Percentiles rank a stretch among this genome's conserved stretches.
phyloP scores from a whole-genome alignment of 2,797 vertebrate genomes.

The Myotis myotis region DNA sequence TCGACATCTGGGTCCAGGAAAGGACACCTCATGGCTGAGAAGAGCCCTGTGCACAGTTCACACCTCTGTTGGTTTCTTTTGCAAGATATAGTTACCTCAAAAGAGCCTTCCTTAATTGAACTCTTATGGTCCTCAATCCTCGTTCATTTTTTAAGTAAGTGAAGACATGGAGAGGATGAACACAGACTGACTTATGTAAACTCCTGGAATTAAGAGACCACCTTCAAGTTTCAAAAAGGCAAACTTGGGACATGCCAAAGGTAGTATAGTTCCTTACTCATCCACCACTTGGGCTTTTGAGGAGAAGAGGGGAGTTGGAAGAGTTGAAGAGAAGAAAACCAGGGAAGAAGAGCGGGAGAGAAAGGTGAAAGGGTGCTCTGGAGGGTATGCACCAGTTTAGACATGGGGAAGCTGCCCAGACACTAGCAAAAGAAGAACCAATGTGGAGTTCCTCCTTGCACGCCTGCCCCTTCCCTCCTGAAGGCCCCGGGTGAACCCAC shows the following conservation, averaged over 20 bases:
- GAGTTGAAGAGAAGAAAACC: slow-evolving; percentile 48
- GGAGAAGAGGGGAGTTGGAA: slow-evolving; percentile 66
- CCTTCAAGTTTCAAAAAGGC: not conserved
- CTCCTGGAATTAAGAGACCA: not conserved
- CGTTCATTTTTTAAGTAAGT: not conserved
- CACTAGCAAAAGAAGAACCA: slow-evolving; percentile 59
- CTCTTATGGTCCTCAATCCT: not conserved
- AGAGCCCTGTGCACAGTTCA: not conserved
- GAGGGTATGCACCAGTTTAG: slow-evolving; percentile 49
- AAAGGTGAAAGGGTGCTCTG: slow-evolving; percentile 52
- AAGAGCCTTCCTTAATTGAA: slow-evolving; percentile 2
- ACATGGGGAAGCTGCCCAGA: slow-evolving; percentile 51
- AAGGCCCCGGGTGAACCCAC: not conserved
- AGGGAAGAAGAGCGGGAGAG: slow-evolving; percentile 53
- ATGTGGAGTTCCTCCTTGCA: slow-evolving; percentile 37
- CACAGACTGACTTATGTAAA: not conserved
- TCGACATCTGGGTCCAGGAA: slow-evolving; percentile 15
- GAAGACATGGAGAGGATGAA: not conserved
- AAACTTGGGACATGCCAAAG: not conserved
- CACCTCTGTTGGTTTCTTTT: not conserved
- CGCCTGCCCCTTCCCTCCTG: not conserved
- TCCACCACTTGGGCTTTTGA: not conserved
- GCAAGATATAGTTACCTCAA: not conserved
- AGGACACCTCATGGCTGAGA: not conserved
- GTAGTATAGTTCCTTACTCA: not conserved